Percentiles rank a stretch among this genome's conserved stretches.
phyloP scores from a whole-genome alignment of 1,140 invertebrate genomes.

The Gonioctena quinquepunctata region DNA sequence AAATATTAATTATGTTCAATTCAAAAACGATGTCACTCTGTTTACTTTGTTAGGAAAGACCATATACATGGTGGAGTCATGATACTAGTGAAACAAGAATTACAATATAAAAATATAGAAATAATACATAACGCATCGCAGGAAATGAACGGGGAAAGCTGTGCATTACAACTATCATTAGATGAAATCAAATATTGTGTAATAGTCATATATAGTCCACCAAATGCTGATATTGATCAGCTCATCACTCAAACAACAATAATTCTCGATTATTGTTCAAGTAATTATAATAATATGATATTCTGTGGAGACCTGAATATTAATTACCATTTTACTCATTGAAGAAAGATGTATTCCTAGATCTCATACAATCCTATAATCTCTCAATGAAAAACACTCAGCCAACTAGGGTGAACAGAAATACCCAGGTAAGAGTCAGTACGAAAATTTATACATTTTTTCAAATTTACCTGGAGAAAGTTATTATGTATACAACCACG shows the following conservation, averaged over 20 bases:
- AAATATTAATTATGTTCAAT: neutral
- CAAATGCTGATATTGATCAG: neutral
- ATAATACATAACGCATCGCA: neutral
- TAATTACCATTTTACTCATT: neutral
- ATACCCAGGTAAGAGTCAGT: neutral
- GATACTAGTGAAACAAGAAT: neutral
- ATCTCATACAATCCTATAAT: neutral
- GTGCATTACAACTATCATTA: neutral
- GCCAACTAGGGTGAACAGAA: neutral
- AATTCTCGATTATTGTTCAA: neutral
- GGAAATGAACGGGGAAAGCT: neutral
- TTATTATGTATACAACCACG: neutral
- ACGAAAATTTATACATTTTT: neutral
- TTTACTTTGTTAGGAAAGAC: neutral
- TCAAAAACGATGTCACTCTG: neutral
- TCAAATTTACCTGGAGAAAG: neutral
- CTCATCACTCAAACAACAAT: neutral
- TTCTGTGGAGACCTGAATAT: neutral
- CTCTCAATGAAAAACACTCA: neutral
- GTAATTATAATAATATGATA: neutral
- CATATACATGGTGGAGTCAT: neutral
- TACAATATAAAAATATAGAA: neutral
- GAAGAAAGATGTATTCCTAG: neutral
- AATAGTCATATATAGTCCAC: neutral
- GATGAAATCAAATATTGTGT: neutral